Base-by-base conservation (phyloP, 2,797 vertebrate genomes). In the Nannoperca australis region DNA sequence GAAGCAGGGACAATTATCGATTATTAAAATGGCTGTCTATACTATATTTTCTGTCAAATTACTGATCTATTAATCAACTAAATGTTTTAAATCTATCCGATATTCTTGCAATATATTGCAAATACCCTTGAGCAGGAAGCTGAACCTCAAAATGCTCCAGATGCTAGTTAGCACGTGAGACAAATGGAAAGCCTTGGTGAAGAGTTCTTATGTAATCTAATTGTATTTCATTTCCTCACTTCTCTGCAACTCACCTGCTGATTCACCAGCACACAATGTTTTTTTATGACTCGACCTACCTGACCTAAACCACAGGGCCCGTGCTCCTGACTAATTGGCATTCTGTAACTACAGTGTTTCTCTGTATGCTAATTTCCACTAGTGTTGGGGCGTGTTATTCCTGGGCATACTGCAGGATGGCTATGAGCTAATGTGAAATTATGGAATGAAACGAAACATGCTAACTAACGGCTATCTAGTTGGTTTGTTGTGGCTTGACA, bases 311-410 rank as follows among this genome's bases (percentile, higher is more conserved):
- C 11, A 0, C 50, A 50, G 70, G 53, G 54, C 51, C 56, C 36
- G 5, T 77, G 54, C 70, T 58, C 32, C 22, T 27, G 51, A 55
- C 64, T 86, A 83, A 84, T 85, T 85, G 65, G 18, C 18, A 72
- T 80, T 83, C 60, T 80, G 66, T 86, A 84, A 76, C 73, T 79
- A 47, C 45, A n/a, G 7, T 56, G 24, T 80, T 79, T 71, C 66
- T 84, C 49, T 76, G 1, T 47, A 38, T 53, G 45, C 60, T 77
- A 45, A 81, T 76, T 72, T 65, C n/a, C 36, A 18, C 54, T 20
- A 3, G 18, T 62, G 40, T 59, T 56, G 9, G 45, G 12, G 18
- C 50, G 34, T 62, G 24, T 63, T 58, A 56, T 78, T 78, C n/a
- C 36, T 44, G 36, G 42, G 62, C 15, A 76, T 49, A 66, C 45